A percentile compares a stretch with the other conserved stretches of the same genome.
Conservation (phyloP, 2,797 vertebrate species). For the Pantherophis alleghaniensis region DNA sequence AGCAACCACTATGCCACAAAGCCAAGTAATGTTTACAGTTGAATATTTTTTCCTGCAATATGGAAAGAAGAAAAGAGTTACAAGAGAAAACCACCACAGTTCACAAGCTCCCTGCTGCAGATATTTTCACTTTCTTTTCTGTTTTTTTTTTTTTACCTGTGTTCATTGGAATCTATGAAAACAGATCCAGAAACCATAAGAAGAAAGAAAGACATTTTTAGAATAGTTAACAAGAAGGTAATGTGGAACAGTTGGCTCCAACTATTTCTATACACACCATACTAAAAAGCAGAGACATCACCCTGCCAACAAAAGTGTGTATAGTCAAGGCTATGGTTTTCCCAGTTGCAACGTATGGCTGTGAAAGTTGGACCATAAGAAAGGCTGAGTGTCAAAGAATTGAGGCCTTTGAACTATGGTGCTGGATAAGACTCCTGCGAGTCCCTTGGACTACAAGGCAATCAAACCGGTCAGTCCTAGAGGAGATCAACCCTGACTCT, state of each 20-base stretch:
- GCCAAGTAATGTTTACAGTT: constrained; percentile 75
- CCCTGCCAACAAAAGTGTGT: too few relatives aligned
- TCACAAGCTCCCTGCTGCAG: constrained; percentile 41
- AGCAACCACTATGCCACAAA: constrained; percentile 73
- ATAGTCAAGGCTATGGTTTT: too few relatives aligned
- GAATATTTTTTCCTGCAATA: constrained; percentile 43
- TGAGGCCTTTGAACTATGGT: too few relatives aligned
- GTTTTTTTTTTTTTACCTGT: not conserved
- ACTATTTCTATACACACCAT: not conserved
- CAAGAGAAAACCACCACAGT: constrained; percentile 36
- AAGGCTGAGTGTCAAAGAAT: too few relatives aligned
- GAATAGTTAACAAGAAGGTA: not conserved
- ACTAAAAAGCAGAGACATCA: too few relatives aligned
- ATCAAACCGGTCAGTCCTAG: too few relatives aligned
- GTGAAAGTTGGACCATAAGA: too few relatives aligned
- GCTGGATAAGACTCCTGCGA: too few relatives aligned
- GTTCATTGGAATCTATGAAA: not conserved
- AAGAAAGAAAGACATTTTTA: not conserved
- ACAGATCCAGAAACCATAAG: not conserved
- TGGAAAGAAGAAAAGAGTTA: constrained; percentile 54
- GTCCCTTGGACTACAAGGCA: too few relatives aligned
- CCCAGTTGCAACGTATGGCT: too few relatives aligned
- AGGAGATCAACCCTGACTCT: too few relatives aligned
- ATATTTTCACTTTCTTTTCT: constrained; percentile 24
- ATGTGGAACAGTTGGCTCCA: not conserved